Evolutionary conservation across 2,113 vertebrate genomes (phyloP).

Genomic region (Tetrao urogallus): DNA sequence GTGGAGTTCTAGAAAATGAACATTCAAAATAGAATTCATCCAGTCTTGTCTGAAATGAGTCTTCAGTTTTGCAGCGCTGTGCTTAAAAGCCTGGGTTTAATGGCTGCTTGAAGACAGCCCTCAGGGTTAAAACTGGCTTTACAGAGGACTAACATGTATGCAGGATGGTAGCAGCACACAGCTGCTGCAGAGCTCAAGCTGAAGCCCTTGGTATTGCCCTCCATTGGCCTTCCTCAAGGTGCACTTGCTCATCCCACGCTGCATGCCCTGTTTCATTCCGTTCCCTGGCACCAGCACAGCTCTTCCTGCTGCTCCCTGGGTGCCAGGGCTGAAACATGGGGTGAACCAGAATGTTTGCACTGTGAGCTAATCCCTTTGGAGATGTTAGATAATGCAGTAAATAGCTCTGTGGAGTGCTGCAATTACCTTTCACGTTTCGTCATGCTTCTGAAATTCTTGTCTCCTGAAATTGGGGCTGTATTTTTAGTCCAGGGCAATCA

Average conservation of each 20-base stretch:
- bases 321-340: conserved; percentile 54
- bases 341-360: conserved; percentile 69
- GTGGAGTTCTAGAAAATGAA: neutral
- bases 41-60: neutral
- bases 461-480: conserved; percentile 40
- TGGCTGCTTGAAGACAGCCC: neutral
- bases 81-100: neutral
- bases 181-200: neutral
- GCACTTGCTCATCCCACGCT: neutral
- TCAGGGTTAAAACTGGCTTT: conserved; percentile 7
- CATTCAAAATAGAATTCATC: neutral
- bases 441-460: conserved; percentile 63
- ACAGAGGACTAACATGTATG: neutral
- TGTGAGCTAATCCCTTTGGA: conserved; percentile 70
- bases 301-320: neutral
- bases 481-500: conserved; percentile 65
- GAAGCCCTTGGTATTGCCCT: neutral
- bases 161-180: neutral
- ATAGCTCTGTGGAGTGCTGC: conserved; percentile 24
- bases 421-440: conserved; percentile 64
- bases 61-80: neutral
- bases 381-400: conserved; percentile 61
- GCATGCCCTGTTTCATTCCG: neutral
- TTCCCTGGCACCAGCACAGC: neutral
- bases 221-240: neutral